phyloP scores from a whole-genome alignment of 2,888 invertebrate species.

The Oligia fasciuncula region DNA sequence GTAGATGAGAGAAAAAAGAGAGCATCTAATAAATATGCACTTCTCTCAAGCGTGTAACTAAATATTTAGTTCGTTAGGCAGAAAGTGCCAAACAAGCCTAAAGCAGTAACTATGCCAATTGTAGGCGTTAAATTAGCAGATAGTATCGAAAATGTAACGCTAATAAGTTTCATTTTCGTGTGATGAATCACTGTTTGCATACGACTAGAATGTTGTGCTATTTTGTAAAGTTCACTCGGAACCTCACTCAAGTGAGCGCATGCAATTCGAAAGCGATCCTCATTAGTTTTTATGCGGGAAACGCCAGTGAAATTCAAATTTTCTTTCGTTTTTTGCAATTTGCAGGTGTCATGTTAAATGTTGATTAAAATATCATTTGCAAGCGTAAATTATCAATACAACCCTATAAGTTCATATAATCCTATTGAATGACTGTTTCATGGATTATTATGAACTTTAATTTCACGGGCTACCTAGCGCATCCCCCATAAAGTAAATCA shows the following conservation, averaged over 20 bases:
- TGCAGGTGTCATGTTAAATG: too few species aligned
- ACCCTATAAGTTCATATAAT: too few species aligned
- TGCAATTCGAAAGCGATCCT: not conserved
- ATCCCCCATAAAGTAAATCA: not conserved
- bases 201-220: not conserved
- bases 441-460: too few species aligned
- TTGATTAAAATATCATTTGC: too few species aligned
- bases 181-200: conserved; percentile 31
- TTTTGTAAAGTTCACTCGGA: not conserved
- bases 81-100: conserved; percentile 48
- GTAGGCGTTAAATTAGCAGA: conserved; percentile 46
- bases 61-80: conserved; percentile 33
- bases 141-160: conserved; percentile 36
- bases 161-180: conserved; percentile 34
- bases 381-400: too few species aligned
- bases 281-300: not conserved
- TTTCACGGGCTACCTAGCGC: too few species aligned
- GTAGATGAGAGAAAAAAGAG: not conserved
- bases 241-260: not conserved
- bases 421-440: too few species aligned
- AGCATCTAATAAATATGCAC: not conserved
- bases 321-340: too few species aligned
- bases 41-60: not conserved
- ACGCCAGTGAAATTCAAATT: too few species aligned
- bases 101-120: conserved; percentile 53